phyloP scores from a whole-genome alignment of 37 sponge, comb jelly and placozoan species.

The Lycopodina hypogea region DNA sequence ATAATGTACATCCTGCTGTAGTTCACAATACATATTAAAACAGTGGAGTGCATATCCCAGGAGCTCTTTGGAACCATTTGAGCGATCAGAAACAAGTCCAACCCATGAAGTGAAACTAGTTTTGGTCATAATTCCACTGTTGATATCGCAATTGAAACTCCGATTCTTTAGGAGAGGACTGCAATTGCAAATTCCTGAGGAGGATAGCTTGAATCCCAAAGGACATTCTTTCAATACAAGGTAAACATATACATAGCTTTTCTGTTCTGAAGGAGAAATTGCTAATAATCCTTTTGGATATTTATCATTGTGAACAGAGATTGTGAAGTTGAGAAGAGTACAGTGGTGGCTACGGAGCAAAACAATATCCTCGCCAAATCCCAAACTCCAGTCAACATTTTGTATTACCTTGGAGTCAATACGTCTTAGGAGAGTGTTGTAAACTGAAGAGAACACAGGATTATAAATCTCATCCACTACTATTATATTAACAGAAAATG shows the following conservation, averaged over 20 bases:
- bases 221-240: conserved; percentile 15
- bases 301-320: not conserved
- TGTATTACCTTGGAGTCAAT: not conserved
- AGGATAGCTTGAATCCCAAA: not conserved
- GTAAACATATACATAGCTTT: not conserved
- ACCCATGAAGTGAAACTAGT: conserved; percentile 7
- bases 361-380: conserved; percentile 3
- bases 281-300: not conserved
- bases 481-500: not conserved
- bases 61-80: not conserved
- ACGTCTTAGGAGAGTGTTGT: not conserved
- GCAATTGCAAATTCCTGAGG: not conserved
- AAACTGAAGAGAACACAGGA: conserved; percentile 13
- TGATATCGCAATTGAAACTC: not conserved
- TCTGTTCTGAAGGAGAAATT: not conserved
- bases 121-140: not conserved
- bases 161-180: not conserved
- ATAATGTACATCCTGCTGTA: not conserved
- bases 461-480: conserved; percentile 5
- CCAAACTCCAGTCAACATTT: conserved; percentile 3
- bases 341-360: not conserved
- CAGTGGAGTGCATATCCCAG: conserved; percentile 9
- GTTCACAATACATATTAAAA: conserved; percentile 16
- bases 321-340: conserved; percentile 4
- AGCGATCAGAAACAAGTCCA: not conserved